These are phyloP conservation scores for Ceyx margarethae DNA, from an alignment of 2,113 vertebrate genomes.

Conservation along the genomic window DNA sequence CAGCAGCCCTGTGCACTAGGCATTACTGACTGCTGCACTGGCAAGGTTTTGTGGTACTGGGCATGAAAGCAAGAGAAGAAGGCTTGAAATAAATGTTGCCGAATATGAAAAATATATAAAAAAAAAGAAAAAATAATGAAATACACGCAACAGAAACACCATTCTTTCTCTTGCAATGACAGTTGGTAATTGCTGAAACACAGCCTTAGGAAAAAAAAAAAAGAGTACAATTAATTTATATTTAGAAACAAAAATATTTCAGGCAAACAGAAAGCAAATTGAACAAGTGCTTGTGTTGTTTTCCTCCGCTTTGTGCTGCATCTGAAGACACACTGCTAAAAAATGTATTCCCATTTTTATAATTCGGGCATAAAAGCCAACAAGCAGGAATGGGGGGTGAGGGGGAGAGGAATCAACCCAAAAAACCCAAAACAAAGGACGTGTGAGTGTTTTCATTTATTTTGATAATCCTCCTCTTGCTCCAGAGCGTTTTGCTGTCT, in stretches of 20 bases:
- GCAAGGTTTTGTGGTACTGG: neutral
- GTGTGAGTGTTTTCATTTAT: constrained; percentile 78
- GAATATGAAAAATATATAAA: neutral
- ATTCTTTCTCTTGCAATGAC: neutral
- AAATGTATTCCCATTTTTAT: constrained; percentile 36
- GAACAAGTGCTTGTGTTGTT: neutral
- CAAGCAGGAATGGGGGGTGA: neutral
- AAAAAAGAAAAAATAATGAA: neutral
- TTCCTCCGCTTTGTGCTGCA: neutral
- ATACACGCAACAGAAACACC: neutral
- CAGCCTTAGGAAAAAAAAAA: neutral
- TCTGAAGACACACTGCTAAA: neutral
- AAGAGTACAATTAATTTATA: neutral
- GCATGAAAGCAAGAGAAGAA: neutral
- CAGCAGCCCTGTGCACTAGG: neutral
- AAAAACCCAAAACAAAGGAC: constrained; percentile 75
- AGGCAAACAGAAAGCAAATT: constrained; percentile 12
- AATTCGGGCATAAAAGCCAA: constrained; percentile 47
- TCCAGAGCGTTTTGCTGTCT: constrained; percentile 81
- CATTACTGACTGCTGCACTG: neutral
- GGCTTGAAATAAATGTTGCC: neutral
- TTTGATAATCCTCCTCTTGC: constrained; percentile 81
- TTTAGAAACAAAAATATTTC: neutral
- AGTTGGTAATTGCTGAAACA: neutral
- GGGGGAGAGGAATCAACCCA: neutral